A percentile compares a stretch with the other conserved stretches of the same genome.
phyloP scores from a whole-genome alignment of 1,140 invertebrate species.

The Agrilus planipennis region DNA sequence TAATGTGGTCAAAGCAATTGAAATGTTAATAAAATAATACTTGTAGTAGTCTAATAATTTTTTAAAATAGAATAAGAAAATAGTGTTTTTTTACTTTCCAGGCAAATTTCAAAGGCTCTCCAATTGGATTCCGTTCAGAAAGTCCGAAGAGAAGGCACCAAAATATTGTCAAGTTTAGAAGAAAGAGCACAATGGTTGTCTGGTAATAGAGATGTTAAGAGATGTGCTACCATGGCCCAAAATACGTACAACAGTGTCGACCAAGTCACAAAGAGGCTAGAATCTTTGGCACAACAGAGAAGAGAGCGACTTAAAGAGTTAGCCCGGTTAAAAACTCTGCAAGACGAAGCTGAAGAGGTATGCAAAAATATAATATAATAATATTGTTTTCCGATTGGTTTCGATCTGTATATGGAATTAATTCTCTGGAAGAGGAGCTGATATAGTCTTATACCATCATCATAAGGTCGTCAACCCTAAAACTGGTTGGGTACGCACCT shows the following conservation, averaged over 20 bases:
- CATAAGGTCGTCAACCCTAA: too few species aligned
- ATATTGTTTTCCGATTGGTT: too few species aligned
- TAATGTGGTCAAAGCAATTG: too few species aligned
- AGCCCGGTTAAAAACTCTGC: conserved; percentile 38
- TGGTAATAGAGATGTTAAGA: conserved; percentile 33
- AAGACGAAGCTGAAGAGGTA: conserved; percentile 46
- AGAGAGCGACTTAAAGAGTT: conserved; percentile 41
- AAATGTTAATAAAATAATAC: too few species aligned
- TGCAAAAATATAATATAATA: too few species aligned
- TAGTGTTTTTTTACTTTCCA: too few species aligned
- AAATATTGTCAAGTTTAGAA: conserved; percentile 36
- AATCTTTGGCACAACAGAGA: conserved; percentile 41
- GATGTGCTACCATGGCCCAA: conserved; percentile 34
- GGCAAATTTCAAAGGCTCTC: conserved; percentile 35
- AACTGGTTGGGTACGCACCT: too few species aligned
- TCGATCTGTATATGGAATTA: too few species aligned
- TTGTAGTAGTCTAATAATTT: too few species aligned
- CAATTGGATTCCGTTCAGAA: conserved; percentile 39
- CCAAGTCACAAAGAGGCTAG: conserved; percentile 39
- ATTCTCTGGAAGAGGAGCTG: too few species aligned
- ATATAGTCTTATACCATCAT: too few species aligned
- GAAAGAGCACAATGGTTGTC: conserved; percentile 36
- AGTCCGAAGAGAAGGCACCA: conserved; percentile 37
- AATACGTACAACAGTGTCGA: conserved; percentile 42
- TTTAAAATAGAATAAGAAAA: too few species aligned